A percentile compares a stretch with the other conserved stretches of the same genome.
Conservation (phyloP, 2,888 invertebrate genomes). For the Meiosimyza decipiens region DNA sequence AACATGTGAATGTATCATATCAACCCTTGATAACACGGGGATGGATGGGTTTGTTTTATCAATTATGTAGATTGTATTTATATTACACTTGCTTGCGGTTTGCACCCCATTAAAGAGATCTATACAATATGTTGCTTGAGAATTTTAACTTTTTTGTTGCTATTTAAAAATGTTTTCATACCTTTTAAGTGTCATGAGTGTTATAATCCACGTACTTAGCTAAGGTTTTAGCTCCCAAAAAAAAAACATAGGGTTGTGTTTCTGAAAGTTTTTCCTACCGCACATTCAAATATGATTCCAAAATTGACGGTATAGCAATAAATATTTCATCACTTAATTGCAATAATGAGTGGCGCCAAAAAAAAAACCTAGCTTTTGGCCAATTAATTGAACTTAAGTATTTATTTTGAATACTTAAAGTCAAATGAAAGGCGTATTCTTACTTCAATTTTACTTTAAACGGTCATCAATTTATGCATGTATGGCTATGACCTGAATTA, state of each 20-base stretch:
- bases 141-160: not conserved
- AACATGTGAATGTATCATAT: no score
- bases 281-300: no score
- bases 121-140: not conserved
- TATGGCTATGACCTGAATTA: no score
- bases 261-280: not conserved
- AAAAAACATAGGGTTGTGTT: not conserved
- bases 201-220: conserved; percentile 6
- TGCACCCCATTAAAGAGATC: not conserved
- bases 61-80: conserved; percentile 10
- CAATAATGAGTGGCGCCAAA: no score
- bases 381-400: no score
- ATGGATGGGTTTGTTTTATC: conserved; percentile 6
- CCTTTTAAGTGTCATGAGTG: conserved; percentile 10
- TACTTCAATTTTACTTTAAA: no score
- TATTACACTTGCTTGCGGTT: conserved; percentile 9
- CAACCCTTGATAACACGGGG: conserved; percentile 25
- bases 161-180: conserved; percentile 6
- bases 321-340: no score
- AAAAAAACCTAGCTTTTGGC: no score
- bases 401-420: no score
- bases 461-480: no score
- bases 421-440: no score
- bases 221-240: not conserved
- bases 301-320: no score